Evolutionary conservation across 1,140 invertebrate genomes (phyloP).

Genomic region (Ceratina australensis): DNA sequence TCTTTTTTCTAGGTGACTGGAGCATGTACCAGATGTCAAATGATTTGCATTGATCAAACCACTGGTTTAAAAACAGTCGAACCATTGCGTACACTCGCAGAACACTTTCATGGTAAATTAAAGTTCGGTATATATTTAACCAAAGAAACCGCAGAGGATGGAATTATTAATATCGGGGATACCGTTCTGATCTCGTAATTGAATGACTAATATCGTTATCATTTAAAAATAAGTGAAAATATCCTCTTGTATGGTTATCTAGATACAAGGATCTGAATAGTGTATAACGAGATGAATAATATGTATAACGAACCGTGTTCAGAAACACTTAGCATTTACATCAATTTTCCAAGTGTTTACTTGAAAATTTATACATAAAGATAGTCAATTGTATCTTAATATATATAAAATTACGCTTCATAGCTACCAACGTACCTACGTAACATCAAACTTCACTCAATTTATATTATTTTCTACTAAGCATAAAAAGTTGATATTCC

Average conservation of each 20-base stretch:
- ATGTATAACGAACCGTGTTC: not conserved
- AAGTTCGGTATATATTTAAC: conserved; percentile 88
- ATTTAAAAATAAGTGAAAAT: not conserved
- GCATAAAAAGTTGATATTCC: not conserved
- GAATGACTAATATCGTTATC: not conserved
- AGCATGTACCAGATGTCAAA: conserved; percentile 93
- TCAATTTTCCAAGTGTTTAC: not conserved
- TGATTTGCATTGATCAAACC: conserved; percentile 95
- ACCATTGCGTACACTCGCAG: conserved; percentile 90
- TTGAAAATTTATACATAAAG: not conserved
- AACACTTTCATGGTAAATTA: conserved; percentile 87
- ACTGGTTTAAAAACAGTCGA: conserved; percentile 90
- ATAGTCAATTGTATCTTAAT: not conserved
- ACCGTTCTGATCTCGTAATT: conserved; percentile 36
- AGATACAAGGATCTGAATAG: not conserved
- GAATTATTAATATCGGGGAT: conserved; percentile 70
- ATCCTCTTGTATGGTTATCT: not conserved
- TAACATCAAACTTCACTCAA: not conserved
- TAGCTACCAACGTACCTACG: not conserved
- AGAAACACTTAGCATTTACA: too few relatives aligned
- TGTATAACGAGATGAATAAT: not conserved
- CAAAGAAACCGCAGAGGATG: conserved; percentile 50
- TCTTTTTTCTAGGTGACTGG: conserved; percentile 83
- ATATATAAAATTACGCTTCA: not conserved
- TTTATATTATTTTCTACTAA: not conserved